Evolutionary conservation across 2,797 vertebrate genomes (phyloP).

Genomic region (Sciurus vulgaris): DNA sequence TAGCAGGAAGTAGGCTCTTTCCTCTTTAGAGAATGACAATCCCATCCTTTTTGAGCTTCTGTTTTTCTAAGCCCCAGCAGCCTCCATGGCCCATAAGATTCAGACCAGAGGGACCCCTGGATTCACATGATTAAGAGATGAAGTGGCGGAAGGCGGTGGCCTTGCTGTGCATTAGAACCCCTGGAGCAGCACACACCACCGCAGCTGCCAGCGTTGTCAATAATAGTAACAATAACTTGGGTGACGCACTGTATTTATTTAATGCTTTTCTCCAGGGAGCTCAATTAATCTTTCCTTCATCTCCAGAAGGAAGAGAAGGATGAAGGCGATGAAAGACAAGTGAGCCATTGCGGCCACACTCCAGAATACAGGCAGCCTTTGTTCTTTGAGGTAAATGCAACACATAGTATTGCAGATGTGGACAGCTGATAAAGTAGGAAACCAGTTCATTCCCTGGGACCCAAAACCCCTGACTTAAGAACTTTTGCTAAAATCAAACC

Average conservation of each 20-base stretch:
- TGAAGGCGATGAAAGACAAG: not conserved
- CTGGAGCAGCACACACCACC: not conserved
- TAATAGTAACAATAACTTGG: slow-evolving; percentile 36
- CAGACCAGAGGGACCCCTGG: not conserved
- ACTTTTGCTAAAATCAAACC: not conserved
- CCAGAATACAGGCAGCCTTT: slow-evolving; percentile 59
- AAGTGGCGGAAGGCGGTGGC: not conserved
- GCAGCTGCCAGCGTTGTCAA: not conserved
- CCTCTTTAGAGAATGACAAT: not conserved
- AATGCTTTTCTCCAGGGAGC: slow-evolving; percentile 71
- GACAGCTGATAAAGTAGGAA: slow-evolving; percentile 1
- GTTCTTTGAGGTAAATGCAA: slow-evolving; percentile 31
- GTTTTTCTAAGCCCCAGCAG: not conserved
- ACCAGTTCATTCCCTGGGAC: not conserved
- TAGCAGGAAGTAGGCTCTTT: not conserved
- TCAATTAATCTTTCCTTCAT: slow-evolving; percentile 54
- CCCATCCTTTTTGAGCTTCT: no score
- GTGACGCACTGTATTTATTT: slow-evolving; percentile 46
- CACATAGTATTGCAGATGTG: not conserved
- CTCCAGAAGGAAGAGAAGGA: slow-evolving; percentile 66
- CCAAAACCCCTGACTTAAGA: slow-evolving; percentile 20
- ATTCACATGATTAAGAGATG: not conserved
- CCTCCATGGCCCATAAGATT: not conserved
- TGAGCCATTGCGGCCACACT: not conserved
- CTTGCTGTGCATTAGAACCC: not conserved